phyloP scores from a whole-genome alignment of 1,140 invertebrate species.

The Panulirus ornatus region DNA sequence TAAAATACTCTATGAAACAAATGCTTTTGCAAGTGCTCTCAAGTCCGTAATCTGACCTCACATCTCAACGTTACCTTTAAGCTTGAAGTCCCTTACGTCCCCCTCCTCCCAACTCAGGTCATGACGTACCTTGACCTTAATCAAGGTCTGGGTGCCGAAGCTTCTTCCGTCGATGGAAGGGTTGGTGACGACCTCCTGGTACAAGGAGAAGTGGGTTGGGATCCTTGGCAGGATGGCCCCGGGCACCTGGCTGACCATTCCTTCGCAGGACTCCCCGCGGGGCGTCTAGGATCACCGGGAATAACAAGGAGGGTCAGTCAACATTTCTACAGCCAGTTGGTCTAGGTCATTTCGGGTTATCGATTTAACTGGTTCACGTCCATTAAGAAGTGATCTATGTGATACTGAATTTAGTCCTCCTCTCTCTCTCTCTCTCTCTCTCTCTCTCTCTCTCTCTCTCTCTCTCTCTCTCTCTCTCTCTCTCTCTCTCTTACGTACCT shows the following conservation, averaged over 20 bases:
- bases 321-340: no score
- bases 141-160: constrained; percentile 17
- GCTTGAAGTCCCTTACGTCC: no score
- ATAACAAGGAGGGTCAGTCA: background rate
- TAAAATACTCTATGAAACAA: no score
- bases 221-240: constrained; percentile 10
- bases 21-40: no score
- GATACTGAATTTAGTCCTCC: no score
- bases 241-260: background rate
- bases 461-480: constrained; percentile 26
- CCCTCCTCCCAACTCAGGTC: no score
- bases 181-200: constrained; percentile 4
- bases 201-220: constrained; percentile 37
- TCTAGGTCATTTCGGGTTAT: no score
- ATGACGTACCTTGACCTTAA: constrained; percentile 23
- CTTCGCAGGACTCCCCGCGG: constrained; percentile 47
- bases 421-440: background rate
- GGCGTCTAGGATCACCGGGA: constrained; percentile 16
- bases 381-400: no score
- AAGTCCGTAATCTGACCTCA: no score
- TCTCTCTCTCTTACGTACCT: no score
- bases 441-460: background rate
- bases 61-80: no score
- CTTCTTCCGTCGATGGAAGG: constrained; percentile 2
- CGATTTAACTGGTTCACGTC: no score